Evolutionary conservation across 2,888 invertebrate genomes (phyloP), one percentile per base, ranked within the genome.

Genomic region (Ischnus inquisitorius): DNA sequence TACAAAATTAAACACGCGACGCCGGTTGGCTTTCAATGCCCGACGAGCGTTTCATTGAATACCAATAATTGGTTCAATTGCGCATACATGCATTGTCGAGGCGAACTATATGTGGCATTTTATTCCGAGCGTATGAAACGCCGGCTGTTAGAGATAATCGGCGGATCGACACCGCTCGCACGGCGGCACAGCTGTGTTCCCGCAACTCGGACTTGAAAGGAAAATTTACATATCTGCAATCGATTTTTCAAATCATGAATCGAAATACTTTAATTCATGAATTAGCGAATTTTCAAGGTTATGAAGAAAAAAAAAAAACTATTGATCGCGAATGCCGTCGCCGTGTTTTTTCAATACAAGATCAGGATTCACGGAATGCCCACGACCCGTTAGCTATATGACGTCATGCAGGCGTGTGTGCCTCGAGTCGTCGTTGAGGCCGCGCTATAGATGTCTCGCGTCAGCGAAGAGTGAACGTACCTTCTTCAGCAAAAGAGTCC

Each of bases 321-420:
- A 10, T 6, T 34, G 16, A 16, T 2, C 16, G 34, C 34, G 4
- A 5, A 14, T 6, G 2, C 14, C 51, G 51, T n/a, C 51, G n/a
- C n/a, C 46, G 43, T 68, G 25, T 28, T 25, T 22, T 25, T 68
- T 68, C 4, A 16, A 68, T 16, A 28, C 68, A 28, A 2, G 16
- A 28, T 16, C 46, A 34, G 41, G 68, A 82, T 43, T 82, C 68
- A 78, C 41, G 67, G 25, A 78, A 74, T 72, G 51, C 41, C 39
- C 67, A 60, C 28, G 16, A 57, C 25, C 82, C 67, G 60, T 78
- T 69, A 69, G 51, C 48, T 12, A 54, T 10, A 62, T 69, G 78
- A 78, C 78, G 82, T 82, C 74, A 74, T 57, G 10, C n/a, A 12
- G 12, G 19, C 54, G 51, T 19, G 54, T 54, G 69, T 69, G n/a